Evolutionary conservation across 1,140 invertebrate genomes (phyloP), one percentile per base, ranked within the genome.

Genomic region (Lutraria rhynchaena): DNA sequence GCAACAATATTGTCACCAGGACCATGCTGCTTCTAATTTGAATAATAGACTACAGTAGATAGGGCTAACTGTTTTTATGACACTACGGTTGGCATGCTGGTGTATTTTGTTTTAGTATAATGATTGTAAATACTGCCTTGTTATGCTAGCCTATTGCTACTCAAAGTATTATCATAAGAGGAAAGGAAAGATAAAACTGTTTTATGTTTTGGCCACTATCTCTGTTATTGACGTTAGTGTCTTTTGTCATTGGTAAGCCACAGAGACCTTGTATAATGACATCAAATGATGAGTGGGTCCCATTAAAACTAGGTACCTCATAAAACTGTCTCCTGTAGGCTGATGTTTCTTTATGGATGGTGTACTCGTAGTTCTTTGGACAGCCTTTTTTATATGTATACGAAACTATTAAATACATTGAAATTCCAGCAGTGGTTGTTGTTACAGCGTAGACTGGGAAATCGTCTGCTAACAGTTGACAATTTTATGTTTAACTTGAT

Each of bases 31-130:
- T 37, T 24, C n/a, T 57, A 69, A 80, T 80, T 80, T 80, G 49
- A 63, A 80, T 80, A 70, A 80, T 80, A 58, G 63, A 60, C 63
- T 63, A 67, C 44, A 49, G 33, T 46, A 78, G 75, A 78, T 78
- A 78, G 75, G 19, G 33, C n/a, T 60, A 60, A 70, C 35, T 60
- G 37, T 41, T 63, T 63, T 63, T 63, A 33, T 63, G 24, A 31
- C 37, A 41, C 5, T 41, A 41, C 15, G 37, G 37, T 41, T 15
- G 37, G 5, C 37, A 41, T 41, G 37, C 15, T 41, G 37, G 37
- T 15, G 15, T 41, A 41, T 41, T 41, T 41, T 41, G 15, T 41
- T 41, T 22, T 63, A 35, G 15, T 33, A 35, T 31, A 33, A 31
- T 33, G 29, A 17, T 63, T 35, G 15, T 35, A 31, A 33, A 63